Percentiles rank a stretch among this genome's conserved stretches.
Conservation (phyloP, 2,113 vertebrate genomes). For the Kryptolebias marmoratus region DNA sequence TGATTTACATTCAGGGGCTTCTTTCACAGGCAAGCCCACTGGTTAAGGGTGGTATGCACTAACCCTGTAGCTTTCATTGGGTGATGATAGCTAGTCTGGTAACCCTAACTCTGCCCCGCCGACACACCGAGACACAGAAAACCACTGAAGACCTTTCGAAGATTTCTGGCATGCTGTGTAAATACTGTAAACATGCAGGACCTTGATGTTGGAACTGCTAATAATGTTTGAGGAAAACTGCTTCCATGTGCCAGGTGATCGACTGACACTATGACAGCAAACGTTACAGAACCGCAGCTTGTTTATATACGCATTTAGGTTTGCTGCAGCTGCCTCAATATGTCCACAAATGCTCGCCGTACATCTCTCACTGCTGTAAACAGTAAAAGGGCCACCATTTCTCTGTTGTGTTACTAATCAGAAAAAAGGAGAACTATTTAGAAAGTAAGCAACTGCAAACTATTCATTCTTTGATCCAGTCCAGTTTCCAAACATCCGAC, state of each 20-base stretch:
- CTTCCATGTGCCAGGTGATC: constrained; percentile 36
- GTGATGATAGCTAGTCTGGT: constrained; percentile 67
- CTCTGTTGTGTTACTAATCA: background rate
- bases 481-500: too few species aligned
- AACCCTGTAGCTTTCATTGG: constrained; percentile 45
- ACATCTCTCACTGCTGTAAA: constrained; percentile 3
- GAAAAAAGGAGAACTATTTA: too few species aligned
- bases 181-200: constrained; percentile 62
- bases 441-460: too few species aligned
- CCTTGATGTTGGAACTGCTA: constrained; percentile 6
- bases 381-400: background rate
- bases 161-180: constrained; percentile 57
- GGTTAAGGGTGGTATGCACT: constrained; percentile 47
- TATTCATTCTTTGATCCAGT: too few species aligned
- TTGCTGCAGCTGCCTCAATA: background rate
- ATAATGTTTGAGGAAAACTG: background rate
- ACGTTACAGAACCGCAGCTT: constrained; percentile 17
- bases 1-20: constrained; percentile 72
- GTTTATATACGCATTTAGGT: constrained; percentile 5
- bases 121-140: constrained; percentile 52
- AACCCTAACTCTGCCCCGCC: constrained; percentile 61
- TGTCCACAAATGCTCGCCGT: background rate
- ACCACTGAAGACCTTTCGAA: constrained; percentile 56
- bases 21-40: constrained; percentile 41
- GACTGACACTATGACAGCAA: constrained; percentile 13